Percentiles rank a stretch among this genome's conserved stretches.
phyloP scores from a whole-genome alignment of 2,797 vertebrate species.

The Sebastes aleutianus region DNA sequence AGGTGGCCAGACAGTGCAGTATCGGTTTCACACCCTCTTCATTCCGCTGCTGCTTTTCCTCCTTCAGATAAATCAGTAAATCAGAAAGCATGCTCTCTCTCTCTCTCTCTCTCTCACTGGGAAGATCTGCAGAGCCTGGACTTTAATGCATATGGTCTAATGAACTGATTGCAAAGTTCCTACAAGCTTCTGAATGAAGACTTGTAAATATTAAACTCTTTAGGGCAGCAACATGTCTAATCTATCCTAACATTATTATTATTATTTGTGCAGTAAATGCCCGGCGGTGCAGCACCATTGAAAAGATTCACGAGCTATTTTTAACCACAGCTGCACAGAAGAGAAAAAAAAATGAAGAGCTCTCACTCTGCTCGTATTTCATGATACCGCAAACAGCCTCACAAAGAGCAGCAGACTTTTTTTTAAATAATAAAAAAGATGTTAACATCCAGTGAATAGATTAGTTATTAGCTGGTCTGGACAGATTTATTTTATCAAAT shows the following conservation, averaged over 20 bases:
- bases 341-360: not conserved
- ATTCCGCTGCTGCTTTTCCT: not conserved
- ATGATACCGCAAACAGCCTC: not conserved
- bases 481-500: not conserved
- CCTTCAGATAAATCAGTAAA: not conserved
- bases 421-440: no score
- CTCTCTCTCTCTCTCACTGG: not conserved
- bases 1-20: slow-evolving; percentile 53
- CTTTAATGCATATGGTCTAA: not conserved
- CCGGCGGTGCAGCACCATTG: not conserved
- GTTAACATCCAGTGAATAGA: not conserved
- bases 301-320: slow-evolving; percentile 50
- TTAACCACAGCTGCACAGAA: slow-evolving; percentile 32
- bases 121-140: not conserved
- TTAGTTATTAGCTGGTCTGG: not conserved
- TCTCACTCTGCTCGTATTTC: slow-evolving; percentile 29
- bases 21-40: slow-evolving; percentile 63
- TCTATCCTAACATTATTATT: not conserved
- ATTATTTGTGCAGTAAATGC: not conserved
- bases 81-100: not conserved
- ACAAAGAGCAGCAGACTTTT: not conserved
- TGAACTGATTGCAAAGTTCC: not conserved
- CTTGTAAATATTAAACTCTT: not conserved
- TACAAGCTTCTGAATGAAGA: rapidly evolving
- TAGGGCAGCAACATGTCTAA: not conserved